A percentile compares a stretch with the other conserved stretches of the same genome.
Conservation (phyloP, 2,797 vertebrate species). For the Hirundo rustica region DNA sequence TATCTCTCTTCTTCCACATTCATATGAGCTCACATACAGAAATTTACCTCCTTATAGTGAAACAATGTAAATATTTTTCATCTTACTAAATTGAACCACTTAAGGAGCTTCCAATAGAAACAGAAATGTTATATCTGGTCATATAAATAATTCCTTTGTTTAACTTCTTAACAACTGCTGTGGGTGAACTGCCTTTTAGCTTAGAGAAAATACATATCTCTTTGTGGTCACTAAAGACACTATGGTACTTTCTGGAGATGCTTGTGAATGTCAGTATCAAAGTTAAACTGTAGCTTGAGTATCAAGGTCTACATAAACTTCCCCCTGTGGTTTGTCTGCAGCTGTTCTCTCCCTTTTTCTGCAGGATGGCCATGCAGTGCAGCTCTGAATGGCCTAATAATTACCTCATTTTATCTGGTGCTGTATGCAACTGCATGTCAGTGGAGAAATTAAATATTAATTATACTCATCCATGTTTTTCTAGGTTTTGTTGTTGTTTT, state of each 20-base stretch:
- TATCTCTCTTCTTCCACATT: background rate
- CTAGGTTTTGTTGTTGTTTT: background rate
- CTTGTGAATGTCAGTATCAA: background rate
- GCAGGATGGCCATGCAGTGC: background rate
- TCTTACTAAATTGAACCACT: background rate
- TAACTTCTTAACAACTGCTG: background rate
- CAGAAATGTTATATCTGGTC: background rate
- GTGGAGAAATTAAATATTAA: background rate
- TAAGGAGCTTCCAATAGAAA: background rate
- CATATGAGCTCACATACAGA: background rate
- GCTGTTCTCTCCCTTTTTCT: background rate
- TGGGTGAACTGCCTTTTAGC: background rate
- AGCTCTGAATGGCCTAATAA: background rate
- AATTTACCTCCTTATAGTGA: background rate
- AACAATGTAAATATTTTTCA: background rate
- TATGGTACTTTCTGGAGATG: background rate
- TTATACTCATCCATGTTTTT: background rate
- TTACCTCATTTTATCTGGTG: background rate
- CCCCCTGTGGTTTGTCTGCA: background rate
- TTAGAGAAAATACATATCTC: background rate
- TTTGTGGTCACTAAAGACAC: background rate
- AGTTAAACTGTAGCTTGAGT: background rate
- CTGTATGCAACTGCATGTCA: background rate
- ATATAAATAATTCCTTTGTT: background rate
- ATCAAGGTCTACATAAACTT: background rate